These are phyloP conservation scores for Dryobates pubescens DNA, from an alignment of 2,797 vertebrate species.

Conservation along the genomic window DNA sequence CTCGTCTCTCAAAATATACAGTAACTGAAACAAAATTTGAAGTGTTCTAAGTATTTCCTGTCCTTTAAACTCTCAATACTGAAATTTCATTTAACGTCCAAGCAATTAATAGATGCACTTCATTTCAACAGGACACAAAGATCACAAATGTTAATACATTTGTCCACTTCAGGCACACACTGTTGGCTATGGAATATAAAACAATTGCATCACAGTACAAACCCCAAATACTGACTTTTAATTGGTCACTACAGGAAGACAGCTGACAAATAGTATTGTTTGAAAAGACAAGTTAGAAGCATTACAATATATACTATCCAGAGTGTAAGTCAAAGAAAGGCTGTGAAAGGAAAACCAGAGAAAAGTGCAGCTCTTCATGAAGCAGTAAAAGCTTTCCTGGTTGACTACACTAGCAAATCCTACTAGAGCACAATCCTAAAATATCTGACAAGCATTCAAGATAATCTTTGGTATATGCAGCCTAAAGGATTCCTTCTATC, in stretches of 20 bases:
- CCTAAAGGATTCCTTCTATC: background rate
- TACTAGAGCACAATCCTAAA: background rate
- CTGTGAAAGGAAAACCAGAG: background rate
- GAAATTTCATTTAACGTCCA: background rate
- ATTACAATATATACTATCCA: background rate
- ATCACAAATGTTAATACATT: background rate
- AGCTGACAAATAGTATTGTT: background rate
- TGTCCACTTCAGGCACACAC: background rate
- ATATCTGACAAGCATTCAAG: background rate
- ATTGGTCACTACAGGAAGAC: background rate
- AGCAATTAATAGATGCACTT: background rate
- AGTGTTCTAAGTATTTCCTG: background rate
- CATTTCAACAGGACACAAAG: background rate
- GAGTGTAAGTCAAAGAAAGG: background rate
- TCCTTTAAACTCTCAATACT: background rate
- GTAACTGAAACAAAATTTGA: background rate
- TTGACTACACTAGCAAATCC: background rate
- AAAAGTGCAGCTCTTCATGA: background rate
- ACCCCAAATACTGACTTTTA: accelerated
- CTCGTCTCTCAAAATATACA: background rate
- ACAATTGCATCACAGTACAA: background rate
- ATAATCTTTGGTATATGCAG: background rate
- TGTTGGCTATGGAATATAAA: background rate
- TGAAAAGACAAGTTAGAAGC: background rate
- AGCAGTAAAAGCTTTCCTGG: background rate